Percentiles rank a stretch among this genome's conserved stretches.
Evolutionary conservation across 2,888 invertebrate species (phyloP).

Genomic region (Imbricaverruca yamaguchii): DNA sequence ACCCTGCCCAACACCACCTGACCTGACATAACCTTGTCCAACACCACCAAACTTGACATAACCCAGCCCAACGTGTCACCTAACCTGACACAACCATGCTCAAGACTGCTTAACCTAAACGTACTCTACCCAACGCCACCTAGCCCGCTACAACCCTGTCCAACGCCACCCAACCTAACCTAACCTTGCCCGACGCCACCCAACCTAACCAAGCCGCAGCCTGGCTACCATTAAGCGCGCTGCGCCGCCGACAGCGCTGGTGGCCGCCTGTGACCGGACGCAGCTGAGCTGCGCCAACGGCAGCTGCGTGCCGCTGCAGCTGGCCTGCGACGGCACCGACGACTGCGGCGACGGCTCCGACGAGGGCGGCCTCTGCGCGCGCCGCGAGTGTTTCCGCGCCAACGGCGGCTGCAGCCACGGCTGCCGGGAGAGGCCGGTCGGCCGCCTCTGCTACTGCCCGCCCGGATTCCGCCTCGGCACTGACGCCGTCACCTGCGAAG

Average conservation of each 20-base stretch:
- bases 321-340: conserved; percentile 66
- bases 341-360: conserved; percentile 72
- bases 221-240: neutral
- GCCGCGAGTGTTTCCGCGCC: conserved; percentile 41
- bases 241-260: neutral
- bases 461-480: conserved; percentile 69
- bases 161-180: too few species aligned
- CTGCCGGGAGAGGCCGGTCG: conserved; percentile 71
- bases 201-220: too few species aligned
- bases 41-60: neutral
- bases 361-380: conserved; percentile 45
- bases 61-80: too few species aligned
- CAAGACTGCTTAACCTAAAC: too few species aligned
- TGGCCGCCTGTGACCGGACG: neutral
- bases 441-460: conserved; percentile 68
- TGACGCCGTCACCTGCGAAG: conserved; percentile 41
- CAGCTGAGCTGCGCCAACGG: conserved; percentile 21
- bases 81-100: neutral
- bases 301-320: conserved; percentile 62
- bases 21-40: too few species aligned
- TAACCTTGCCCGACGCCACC: too few species aligned
- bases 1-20: too few species aligned
- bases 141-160: neutral
- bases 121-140: neutral
- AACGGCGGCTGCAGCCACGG: conserved; percentile 82